Evolutionary conservation across 2,113 vertebrate genomes (phyloP), one percentile per base, ranked within the genome.

Genomic region (Pongo abelii): DNA sequence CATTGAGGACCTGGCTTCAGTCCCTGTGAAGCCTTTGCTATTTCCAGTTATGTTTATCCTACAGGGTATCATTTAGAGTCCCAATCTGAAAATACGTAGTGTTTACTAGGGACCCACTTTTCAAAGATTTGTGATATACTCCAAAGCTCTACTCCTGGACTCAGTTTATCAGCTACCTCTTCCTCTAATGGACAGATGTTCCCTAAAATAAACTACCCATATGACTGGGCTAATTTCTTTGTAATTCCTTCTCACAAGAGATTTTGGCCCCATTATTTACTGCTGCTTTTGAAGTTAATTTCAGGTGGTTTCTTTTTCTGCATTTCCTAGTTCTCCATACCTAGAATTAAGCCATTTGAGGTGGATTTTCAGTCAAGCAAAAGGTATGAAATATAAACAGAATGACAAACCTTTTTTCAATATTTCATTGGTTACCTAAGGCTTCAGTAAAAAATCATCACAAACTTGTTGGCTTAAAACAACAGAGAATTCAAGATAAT

Each of bases 101-200:
- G 23, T 38, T 85, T 79, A 22, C n/a, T 46, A 69, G 6, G 38
- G 48, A 52, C 35, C 8, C 5, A 46, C 17, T 52, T 57, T n/a
- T 30, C 18, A 69, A 59, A 46, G 6, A 18, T 52, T 27, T 77
- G 55, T 57, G 17, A 55, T 2, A 38, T 0, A 5, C 16, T 59
- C 18, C 70, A 27, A 75, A 18, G 0, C 8, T 77, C 18, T 25
- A 27, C 17, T 48, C 10, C 3, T 0, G 6, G 2, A n/a, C 25
- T 64, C 50, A 50, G 3, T 22, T 12, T 32, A 23, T 79, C 3
- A 74, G 18, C 6, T 57, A 48, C 0, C 1, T 72, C 32, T 35
- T 79, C 8, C 27, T 87, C 12, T 48, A 59, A 40, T n/a, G 14
- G 30, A 12, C 6, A 23, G 5, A 22, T 43, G 8, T 46, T 74